Conservation (phyloP, 2,888 invertebrate species). For the Amblyteles armatorius region DNA sequence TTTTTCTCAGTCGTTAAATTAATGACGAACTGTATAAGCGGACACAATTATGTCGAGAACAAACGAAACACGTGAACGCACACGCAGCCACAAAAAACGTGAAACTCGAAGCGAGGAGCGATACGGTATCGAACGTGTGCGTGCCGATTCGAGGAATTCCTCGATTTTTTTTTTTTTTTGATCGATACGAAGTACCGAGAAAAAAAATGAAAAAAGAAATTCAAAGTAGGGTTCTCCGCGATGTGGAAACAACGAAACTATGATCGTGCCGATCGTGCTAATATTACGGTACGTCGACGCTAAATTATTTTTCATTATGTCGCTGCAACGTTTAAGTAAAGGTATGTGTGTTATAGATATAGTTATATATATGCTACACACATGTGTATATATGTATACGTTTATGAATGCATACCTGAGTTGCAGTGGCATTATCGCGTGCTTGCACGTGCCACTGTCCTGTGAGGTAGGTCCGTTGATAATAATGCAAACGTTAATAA, state of each 20-base stretch:
- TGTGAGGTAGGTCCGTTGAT: conserved; percentile 60
- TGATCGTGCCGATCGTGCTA: conserved; percentile 1
- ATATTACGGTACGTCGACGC: background rate
- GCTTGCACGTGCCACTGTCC: conserved; percentile 21
- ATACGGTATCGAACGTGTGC: conserved; percentile 9
- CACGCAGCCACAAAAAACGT: background rate
- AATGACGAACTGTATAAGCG: background rate
- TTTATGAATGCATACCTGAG: background rate
- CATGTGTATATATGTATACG: background rate
- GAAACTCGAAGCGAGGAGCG: background rate
- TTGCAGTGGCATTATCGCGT: conserved; percentile 21
- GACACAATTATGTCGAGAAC: conserved; percentile 5
- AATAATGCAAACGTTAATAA: conserved; percentile 61
- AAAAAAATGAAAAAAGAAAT: background rate
- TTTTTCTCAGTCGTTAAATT: conserved; percentile 28
- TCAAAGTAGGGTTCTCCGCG: conserved; percentile 13
- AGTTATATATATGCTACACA: background rate
- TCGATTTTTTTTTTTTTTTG: background rate
- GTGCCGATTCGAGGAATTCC: background rate
- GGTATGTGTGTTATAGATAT: background rate
- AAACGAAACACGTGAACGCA: background rate
- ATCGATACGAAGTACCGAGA: conserved; percentile 14
- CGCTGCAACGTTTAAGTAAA: background rate
- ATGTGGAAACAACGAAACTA: conserved; percentile 11
- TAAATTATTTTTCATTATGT: background rate